phyloP scores from a whole-genome alignment of 53 echinoderm and acorn worm species.

The Echinometra lucunter region DNA sequence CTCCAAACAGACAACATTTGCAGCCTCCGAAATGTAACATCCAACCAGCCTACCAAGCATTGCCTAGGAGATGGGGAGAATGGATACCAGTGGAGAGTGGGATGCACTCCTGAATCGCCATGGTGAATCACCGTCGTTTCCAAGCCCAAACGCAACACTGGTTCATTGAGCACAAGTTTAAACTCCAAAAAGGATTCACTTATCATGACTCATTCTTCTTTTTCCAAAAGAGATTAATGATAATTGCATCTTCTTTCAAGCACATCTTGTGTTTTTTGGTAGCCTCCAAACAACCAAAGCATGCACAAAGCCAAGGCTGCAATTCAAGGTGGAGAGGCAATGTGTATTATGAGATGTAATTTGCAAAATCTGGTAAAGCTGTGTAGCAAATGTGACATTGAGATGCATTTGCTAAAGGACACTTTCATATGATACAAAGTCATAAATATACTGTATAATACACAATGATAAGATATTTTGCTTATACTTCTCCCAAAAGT shows the following conservation, averaged over 20 bases:
- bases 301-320: constrained; percentile 21
- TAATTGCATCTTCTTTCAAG: constrained; percentile 57
- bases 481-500: not conserved
- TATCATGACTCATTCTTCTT: constrained; percentile 58
- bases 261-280: constrained; percentile 25
- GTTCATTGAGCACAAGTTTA: constrained; percentile 46
- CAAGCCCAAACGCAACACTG: constrained; percentile 38
- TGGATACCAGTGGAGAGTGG: constrained; percentile 18
- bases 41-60: too few species aligned
- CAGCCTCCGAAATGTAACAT: too few species aligned
- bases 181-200: constrained; percentile 21
- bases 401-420: not conserved
- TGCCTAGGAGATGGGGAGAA: not conserved
- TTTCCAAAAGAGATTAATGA: constrained; percentile 54
- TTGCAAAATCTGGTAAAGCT: not conserved
- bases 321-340: not conserved
- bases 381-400: not conserved
- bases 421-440: not conserved
- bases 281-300: not conserved
- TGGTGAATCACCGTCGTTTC: constrained; percentile 40
- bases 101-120: constrained; percentile 32
- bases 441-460: too few species aligned
- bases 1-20: too few species aligned
- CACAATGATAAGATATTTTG: not conserved
- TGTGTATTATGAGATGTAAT: not conserved